Evolutionary conservation across 2,113 vertebrate genomes (phyloP), one percentile per base, ranked within the genome.

Genomic region (Girardinichthys multiradiatus): DNA sequence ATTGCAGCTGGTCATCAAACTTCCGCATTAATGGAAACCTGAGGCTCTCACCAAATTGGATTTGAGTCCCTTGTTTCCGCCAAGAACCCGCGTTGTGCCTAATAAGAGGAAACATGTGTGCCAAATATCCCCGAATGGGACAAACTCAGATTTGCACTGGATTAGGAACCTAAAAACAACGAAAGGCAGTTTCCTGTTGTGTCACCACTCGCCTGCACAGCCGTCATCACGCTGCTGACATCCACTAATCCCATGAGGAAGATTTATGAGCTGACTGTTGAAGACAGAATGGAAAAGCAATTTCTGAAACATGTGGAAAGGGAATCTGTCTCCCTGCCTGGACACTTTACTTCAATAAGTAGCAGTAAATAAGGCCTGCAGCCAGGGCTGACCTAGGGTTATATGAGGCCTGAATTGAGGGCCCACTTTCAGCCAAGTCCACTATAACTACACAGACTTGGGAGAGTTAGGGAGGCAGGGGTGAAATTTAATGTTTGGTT

Each of bases 91-190:
- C 71, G 31, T 89, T 82, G 79, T 33, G 80, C 66, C 65, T 90
- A 91, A 91, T 93, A 92, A 94, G 81, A 90, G 91, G 91, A 93
- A 93, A 91, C 92, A 92, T 64, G 70, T 94, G 91, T 88, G 84
- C 77, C 79, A 86, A 84, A 87, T 77, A 85, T 80, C 64, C 75
- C 63, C 4, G 76, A 74, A 84, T 33, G 79, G 59, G 69, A 86
- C 85, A 72, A 76, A 77, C 26, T 54, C 73, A 80, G 80, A 83
- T 89, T 90, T 77, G 65, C 68, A 14, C 72, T 74, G 79, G 64
- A 85, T 86, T 80, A 70, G 65, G 51, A 81, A 64, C 73, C 73
- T 76, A 60, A 86, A 80, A 85, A 80, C 78, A 84, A 60, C 31
- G 10, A 70, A 57, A 42, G 57, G 61, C 35, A 59, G 68, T 68